Conservation (phyloP, 1,140 invertebrate genomes). For the Rhynchophorus ferrugineus region DNA sequence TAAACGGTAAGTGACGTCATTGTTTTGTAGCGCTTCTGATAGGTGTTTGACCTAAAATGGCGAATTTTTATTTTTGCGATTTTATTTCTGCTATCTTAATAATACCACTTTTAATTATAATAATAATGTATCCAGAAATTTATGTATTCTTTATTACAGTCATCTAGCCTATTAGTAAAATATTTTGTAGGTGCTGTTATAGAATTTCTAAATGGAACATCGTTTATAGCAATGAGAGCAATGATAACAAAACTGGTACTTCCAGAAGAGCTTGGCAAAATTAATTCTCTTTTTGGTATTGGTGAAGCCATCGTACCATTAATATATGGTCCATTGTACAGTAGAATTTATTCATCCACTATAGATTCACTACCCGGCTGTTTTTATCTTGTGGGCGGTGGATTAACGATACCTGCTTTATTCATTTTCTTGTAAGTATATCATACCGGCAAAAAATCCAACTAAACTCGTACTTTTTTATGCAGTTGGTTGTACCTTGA, state of each 20-base stretch:
- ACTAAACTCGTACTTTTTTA: constrained; percentile 14
- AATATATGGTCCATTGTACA: constrained; percentile 72
- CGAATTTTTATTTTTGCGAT: no score
- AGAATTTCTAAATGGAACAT: constrained; percentile 68
- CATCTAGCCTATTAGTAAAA: no score
- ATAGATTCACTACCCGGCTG: constrained; percentile 65
- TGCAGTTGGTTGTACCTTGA: constrained; percentile 49
- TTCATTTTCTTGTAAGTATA: constrained; percentile 67
- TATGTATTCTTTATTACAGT: no score
- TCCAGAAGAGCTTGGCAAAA: constrained; percentile 64
- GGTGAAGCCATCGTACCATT: constrained; percentile 73
- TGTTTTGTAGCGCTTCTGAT: no score
- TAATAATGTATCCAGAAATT: no score
- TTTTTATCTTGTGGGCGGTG: constrained; percentile 69
- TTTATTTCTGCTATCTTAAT: no score
- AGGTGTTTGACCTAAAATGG: no score
- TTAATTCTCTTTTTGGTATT: constrained; percentile 70
- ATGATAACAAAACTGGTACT: constrained; percentile 69
- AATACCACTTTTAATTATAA: no score
- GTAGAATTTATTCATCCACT: constrained; percentile 60
- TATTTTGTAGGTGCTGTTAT: constrained; percentile 64
- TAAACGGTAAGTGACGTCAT: no score
- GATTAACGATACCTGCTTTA: constrained; percentile 63
- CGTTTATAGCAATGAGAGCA: constrained; percentile 69
- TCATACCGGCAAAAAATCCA: not conserved